These are phyloP conservation scores for Eupelmus urozonus DNA, from an alignment of 2,888 invertebrate genomes.

Conservation along the genomic window DNA sequence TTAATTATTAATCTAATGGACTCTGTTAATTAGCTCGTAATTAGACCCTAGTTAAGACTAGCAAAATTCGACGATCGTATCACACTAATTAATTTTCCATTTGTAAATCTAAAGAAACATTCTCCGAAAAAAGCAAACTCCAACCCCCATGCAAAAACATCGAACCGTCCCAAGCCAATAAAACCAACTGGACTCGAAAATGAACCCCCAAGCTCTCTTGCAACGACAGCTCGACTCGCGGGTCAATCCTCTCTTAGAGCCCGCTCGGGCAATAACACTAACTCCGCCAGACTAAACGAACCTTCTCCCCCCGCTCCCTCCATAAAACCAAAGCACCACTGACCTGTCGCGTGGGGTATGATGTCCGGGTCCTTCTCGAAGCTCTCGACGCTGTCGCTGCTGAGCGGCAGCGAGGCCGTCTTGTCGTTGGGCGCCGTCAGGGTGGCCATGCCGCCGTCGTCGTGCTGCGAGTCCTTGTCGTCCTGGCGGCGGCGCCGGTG, in stretches of 20 bases:
- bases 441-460: conserved; percentile 73
- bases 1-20: no score
- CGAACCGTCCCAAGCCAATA: no score
- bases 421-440: conserved; percentile 72
- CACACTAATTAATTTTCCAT: no score
- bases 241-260: no score
- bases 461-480: conserved; percentile 73
- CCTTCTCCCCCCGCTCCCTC: no score
- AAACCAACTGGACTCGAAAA: background rate
- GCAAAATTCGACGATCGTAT: no score
- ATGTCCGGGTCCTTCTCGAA: conserved; percentile 76
- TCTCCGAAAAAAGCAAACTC: no score
- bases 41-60: no score
- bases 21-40: no score
- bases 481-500: conserved; percentile 70
- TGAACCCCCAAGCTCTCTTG: background rate
- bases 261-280: conserved; percentile 5
- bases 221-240: background rate
- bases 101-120: no score
- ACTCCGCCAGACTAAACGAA: background rate
- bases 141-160: no score
- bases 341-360: conserved; percentile 75
- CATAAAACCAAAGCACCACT: no score
- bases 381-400: conserved; percentile 73
- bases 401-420: conserved; percentile 71